Conservation (phyloP, 2,113 vertebrate genomes). For the Mesitornis unicolor region DNA sequence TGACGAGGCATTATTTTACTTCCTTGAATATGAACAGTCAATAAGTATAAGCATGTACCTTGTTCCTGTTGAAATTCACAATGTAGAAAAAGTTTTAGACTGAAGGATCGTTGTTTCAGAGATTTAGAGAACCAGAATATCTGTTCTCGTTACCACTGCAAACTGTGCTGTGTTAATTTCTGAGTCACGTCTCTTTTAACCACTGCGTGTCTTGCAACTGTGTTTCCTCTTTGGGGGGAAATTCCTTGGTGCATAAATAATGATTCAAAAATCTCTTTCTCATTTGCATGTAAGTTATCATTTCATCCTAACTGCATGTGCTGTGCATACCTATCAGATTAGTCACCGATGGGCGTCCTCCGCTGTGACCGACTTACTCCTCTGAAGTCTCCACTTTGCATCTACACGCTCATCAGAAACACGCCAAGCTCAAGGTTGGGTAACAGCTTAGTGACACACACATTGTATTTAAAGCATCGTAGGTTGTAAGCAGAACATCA, state of each 20-base stretch:
- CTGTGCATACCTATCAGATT: neutral
- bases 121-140: neutral
- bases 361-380: neutral
- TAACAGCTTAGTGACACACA: constrained; percentile 10
- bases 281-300: neutral
- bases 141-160: neutral
- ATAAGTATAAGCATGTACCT: neutral
- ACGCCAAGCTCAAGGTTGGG: neutral
- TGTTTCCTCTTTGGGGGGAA: neutral
- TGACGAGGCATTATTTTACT: neutral
- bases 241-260: neutral
- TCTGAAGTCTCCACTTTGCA: neutral
- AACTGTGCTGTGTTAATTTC: neutral
- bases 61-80: constrained; percentile 18
- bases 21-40: neutral
- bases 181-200: neutral
- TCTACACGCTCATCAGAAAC: neutral
- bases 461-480: neutral
- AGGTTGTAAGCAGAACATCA: neutral
- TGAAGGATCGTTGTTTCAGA: neutral
- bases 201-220: neutral
- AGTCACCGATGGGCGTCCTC: neutral
- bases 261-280: neutral
- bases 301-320: neutral
- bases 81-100: neutral